Conservation (phyloP, 2,113 vertebrate genomes). For the Scomber japonicus region DNA sequence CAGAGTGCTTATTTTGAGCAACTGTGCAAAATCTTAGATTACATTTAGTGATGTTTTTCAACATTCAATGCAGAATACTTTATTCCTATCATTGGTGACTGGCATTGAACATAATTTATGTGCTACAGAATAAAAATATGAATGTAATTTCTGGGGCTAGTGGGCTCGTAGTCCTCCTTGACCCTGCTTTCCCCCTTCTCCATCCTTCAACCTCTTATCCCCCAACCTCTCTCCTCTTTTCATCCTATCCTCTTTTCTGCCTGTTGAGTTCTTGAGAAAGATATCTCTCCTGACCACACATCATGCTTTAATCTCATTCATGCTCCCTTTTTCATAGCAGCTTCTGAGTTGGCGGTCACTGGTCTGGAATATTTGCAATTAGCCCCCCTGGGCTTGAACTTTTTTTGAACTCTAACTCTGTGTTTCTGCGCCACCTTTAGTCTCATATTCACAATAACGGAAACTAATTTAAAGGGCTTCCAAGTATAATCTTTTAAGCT, state of each 20-base stretch:
- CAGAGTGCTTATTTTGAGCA: not conserved
- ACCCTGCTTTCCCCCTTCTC: slow-evolving; percentile 5
- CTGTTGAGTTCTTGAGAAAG: slow-evolving; percentile 58
- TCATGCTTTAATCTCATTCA: slow-evolving; percentile 62
- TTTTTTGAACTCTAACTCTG: slow-evolving; percentile 38
- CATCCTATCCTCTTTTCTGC: slow-evolving; percentile 64
- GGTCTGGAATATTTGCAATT: slow-evolving; percentile 40
- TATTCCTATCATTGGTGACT: rapidly evolving
- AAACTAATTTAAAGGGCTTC: slow-evolving; percentile 71
- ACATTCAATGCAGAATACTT: not conserved
- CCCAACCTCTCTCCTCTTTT: slow-evolving; percentile 17
- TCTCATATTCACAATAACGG: slow-evolving; percentile 60
- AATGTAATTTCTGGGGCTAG: not conserved
- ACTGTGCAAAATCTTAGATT: not conserved
- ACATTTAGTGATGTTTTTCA: not conserved
- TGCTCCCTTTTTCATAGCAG: slow-evolving; percentile 10
- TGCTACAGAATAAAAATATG: slow-evolving; percentile 5
- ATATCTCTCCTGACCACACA: slow-evolving; percentile 65
- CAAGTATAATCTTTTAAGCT: slow-evolving; percentile 75
- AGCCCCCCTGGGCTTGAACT: slow-evolving; percentile 24
- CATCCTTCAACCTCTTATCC: not conserved
- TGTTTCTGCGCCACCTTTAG: slow-evolving; percentile 59
- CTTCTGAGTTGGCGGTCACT: slow-evolving; percentile 24
- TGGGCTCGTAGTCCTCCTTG: not conserved
- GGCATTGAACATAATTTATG: not conserved